Evolutionary conservation across 2,797 vertebrate species (phyloP).

Genomic region (Spinus olivaceus): DNA sequence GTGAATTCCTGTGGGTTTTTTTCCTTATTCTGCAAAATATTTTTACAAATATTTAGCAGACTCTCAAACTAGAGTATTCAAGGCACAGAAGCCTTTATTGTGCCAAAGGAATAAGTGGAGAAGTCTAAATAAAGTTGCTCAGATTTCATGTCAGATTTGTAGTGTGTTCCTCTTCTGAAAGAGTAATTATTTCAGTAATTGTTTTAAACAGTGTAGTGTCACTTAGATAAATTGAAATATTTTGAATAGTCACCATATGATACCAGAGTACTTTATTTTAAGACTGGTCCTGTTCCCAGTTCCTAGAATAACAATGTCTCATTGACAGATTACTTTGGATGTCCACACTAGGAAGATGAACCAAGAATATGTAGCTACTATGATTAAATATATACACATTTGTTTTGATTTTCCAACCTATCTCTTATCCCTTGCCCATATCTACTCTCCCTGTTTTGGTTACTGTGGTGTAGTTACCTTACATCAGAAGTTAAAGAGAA

Average conservation of each 20-base stretch:
- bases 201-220: not conserved
- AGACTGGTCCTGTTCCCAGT: not conserved
- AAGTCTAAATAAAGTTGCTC: not conserved
- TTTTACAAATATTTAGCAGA: not conserved
- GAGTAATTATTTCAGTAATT: not conserved
- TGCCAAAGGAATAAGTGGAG: not conserved
- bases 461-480: not conserved
- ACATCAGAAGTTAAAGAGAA: not conserved
- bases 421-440: not conserved
- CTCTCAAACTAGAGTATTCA: not conserved
- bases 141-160: not conserved
- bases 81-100: not conserved
- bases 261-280: not conserved
- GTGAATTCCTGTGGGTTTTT: not conserved
- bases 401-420: not conserved
- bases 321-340: not conserved
- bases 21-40: not conserved
- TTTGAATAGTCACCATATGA: not conserved
- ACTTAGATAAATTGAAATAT: not conserved
- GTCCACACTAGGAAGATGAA: not conserved
- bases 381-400: not conserved
- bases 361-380: not conserved
- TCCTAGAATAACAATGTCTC: not conserved
- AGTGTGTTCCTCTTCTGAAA: not conserved
- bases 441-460: accelerated